Evolutionary conservation across 2,888 invertebrate genomes (phyloP), one percentile per base, ranked within the genome.

Genomic region (Nomada lathburiana): DNA sequence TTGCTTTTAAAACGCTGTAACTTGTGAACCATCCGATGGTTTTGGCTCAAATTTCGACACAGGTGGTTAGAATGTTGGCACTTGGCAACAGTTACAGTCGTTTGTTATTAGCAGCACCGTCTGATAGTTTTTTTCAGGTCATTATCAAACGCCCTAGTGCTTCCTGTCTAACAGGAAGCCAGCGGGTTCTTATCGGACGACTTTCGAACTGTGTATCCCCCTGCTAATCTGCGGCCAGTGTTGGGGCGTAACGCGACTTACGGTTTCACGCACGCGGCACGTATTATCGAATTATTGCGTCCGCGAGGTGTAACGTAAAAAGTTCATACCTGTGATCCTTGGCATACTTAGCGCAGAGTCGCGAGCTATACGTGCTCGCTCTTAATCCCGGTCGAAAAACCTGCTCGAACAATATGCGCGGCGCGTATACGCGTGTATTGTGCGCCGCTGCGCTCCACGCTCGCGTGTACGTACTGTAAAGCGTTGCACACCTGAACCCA

Each of bases 341-440:
- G 83, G 83, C 83, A 82, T 69, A 83, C 78, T 82, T 83, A 82
- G 77, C 59, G 63, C 76, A 73, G 52, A 62, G 72, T 65, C 71
- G 65, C 64, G 65, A 71, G 62, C 70, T 82, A 82, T 82, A 82
- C 63, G 68, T 75, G 83, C 68, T 65, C 71, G 71, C 60, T 82
- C 68, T 82, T 83, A 82, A 83, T 82, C 83, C 75, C 78, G 83
- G 83, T 83, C 83, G 83, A 83, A 83, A 83, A 83, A 83, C 78
- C 83, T 69, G 83, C 74, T 75, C 47, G 80, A 69, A 83, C 74
- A 78, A 83, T 76, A 84, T 76, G 73, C 80, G 29, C 55, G 65
- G 36, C 76, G 79, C 76, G 84, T 68, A 75, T 44, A 44, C 18
- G 47, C 47, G 59, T 65, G 20, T 72, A 23, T 18, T 36, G 50